Conservation (phyloP, 2,888 invertebrate species). For the Smittia aterrima region DNA sequence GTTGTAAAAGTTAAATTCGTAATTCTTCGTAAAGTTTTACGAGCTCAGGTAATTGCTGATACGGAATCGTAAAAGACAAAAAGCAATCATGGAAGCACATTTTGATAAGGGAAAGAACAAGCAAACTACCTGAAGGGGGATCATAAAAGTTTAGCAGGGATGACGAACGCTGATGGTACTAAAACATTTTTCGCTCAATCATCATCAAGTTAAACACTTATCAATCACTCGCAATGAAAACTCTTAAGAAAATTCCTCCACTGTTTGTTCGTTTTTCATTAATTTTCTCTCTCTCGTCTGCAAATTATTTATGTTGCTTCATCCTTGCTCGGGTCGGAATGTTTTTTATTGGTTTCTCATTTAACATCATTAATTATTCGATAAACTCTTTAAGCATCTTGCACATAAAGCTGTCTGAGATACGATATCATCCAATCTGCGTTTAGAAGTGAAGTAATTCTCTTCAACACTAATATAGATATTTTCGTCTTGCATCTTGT, state of each 20-base stretch:
- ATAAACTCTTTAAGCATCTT: conserved; percentile 15
- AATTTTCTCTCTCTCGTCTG: background rate
- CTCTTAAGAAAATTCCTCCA: background rate
- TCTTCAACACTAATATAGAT: too few species aligned
- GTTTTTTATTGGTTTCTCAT: conserved; percentile 40
- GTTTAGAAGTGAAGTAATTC: too few species aligned
- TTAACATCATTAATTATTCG: conserved; percentile 41
- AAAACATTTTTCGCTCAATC: background rate
- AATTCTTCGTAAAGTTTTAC: background rate
- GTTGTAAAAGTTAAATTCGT: conserved; percentile 20
- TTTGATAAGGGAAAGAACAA: conserved; percentile 5
- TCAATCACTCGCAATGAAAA: background rate
- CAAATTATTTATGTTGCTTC: conserved; percentile 9
- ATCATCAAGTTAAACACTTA: background rate
- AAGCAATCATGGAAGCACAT: conserved; percentile 12
- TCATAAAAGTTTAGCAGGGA: too few species aligned
- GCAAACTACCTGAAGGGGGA: background rate
- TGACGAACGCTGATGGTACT: too few species aligned
- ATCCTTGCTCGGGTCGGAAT: background rate
- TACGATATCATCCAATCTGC: too few species aligned
- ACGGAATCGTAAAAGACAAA: conserved; percentile 8
- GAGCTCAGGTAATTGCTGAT: conserved; percentile 19
- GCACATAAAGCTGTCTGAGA: too few species aligned
- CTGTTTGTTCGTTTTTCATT: background rate
- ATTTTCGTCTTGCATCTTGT: too few species aligned